Percentiles rank a stretch among this genome's conserved stretches.
phyloP scores from a whole-genome alignment of 1,140 invertebrate genomes.

The Medauroidea extradentata region DNA sequence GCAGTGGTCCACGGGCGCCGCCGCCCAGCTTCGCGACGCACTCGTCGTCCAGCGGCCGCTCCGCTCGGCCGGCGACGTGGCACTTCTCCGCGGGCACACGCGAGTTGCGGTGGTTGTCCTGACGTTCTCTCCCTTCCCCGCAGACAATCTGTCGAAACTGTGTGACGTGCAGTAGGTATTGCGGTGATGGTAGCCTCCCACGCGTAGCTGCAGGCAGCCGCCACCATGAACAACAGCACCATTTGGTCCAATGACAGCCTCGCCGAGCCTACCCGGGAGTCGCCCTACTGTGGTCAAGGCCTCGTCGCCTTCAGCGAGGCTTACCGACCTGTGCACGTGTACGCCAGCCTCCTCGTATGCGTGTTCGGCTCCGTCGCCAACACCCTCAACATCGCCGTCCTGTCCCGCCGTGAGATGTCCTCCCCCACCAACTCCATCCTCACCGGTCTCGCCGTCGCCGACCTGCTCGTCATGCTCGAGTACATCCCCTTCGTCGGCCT shows the following conservation, averaged over 20 bases:
- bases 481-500: slow-evolving; percentile 88
- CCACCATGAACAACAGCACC: not conserved
- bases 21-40: too few relatives aligned
- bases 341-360: slow-evolving; percentile 74
- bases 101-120: not conserved
- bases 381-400: slow-evolving; percentile 88
- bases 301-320: not conserved
- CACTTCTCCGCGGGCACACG: too few relatives aligned
- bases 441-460: slow-evolving; percentile 86
- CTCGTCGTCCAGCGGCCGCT: too few relatives aligned
- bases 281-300: not conserved
- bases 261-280: not conserved
- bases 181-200: not conserved
- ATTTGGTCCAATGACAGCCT: not conserved
- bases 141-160: too few relatives aligned
- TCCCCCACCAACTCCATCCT: slow-evolving; percentile 88
- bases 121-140: too few relatives aligned
- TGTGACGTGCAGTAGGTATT: too few relatives aligned
- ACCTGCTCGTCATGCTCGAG: slow-evolving; percentile 88
- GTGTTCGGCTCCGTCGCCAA: slow-evolving; percentile 90
- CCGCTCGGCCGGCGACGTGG: too few relatives aligned
- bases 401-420: slow-evolving; percentile 84
- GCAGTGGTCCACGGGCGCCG: too few relatives aligned
- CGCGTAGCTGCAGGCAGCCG: not conserved
- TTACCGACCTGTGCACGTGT: slow-evolving; percentile 57